Percentiles rank a stretch among this genome's conserved stretches.
Conservation (phyloP, 2,113 vertebrate species). For the Herpetotheres cachinnans region DNA sequence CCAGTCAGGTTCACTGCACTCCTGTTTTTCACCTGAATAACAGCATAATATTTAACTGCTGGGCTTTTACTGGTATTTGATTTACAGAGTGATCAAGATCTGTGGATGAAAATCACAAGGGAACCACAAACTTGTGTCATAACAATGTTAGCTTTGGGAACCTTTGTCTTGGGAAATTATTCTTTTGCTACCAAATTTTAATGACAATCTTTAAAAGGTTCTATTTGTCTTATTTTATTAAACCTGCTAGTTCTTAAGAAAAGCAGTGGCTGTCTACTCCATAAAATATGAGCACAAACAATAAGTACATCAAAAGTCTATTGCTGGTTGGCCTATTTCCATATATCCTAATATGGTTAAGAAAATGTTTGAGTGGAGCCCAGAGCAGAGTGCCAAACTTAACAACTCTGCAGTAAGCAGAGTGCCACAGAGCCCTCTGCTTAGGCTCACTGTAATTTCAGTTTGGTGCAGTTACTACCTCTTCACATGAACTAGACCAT, state of each 20-base stretch:
- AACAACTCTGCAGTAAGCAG: slow-evolving; percentile 58
- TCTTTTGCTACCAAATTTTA: not conserved
- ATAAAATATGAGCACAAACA: slow-evolving; percentile 54
- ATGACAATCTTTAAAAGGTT: not conserved
- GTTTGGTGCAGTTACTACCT: not conserved
- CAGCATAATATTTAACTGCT: not conserved
- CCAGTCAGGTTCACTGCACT: not conserved
- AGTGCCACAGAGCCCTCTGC: slow-evolving; percentile 64
- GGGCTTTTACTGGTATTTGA: not conserved
- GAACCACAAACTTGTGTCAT: not conserved
- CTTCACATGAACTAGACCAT: not conserved
- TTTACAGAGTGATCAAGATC: not conserved
- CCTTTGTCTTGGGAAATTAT: not conserved
- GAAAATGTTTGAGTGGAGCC: slow-evolving; percentile 69
- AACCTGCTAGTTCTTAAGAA: not conserved
- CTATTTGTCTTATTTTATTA: not conserved
- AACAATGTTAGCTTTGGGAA: not conserved
- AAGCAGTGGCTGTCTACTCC: not conserved
- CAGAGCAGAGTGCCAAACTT: slow-evolving; percentile 68
- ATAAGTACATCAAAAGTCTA: slow-evolving; percentile 60
- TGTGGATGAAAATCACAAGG: not conserved
- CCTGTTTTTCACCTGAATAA: not conserved
- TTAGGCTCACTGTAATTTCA: slow-evolving; percentile 36
- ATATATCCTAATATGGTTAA: slow-evolving; percentile 90
- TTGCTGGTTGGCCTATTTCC: slow-evolving; percentile 68